These are phyloP conservation scores for Pteromalus puparum DNA, from an alignment of 1,140 invertebrate genomes.

Conservation along the genomic window DNA sequence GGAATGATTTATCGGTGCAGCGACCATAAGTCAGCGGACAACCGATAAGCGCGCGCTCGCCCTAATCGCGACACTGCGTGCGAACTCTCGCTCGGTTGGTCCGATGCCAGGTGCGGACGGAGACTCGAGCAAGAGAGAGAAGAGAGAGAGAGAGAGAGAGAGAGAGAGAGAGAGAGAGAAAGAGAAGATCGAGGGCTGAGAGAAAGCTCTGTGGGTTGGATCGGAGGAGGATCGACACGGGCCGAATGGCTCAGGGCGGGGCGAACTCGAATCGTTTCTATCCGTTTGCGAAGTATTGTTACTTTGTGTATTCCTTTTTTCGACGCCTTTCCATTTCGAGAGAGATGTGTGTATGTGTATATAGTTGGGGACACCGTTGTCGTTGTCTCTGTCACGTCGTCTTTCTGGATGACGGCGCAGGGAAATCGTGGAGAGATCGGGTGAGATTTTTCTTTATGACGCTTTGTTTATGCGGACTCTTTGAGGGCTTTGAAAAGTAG, in stretches of 20 bases:
- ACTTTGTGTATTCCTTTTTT: background rate
- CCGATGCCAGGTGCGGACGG: conserved; percentile 17
- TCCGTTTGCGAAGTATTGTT: background rate
- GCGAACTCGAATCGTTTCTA: conserved; percentile 9
- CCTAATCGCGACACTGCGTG: conserved; percentile 32
- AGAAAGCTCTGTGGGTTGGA: background rate
- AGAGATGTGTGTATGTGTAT: too few relatives aligned
- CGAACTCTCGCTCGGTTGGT: conserved; percentile 11
- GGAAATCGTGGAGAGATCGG: too few relatives aligned
- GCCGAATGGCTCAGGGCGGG: background rate
- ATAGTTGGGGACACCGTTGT: too few relatives aligned
- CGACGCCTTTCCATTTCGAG: background rate
- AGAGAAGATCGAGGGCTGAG: too few relatives aligned
- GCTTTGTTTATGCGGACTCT: background rate
- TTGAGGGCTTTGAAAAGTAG: too few relatives aligned
- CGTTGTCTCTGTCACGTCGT: background rate
- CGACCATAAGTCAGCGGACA: background rate
- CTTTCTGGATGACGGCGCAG: background rate
- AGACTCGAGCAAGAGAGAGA: background rate
- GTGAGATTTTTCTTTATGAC: background rate
- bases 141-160: background rate
- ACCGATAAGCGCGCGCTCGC: conserved; percentile 6
- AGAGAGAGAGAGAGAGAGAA: background rate
- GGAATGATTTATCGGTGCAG: conserved; percentile 32
- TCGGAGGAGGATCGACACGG: background rate